Conservation (phyloP, 2,113 vertebrate genomes). For the Bettongia penicillata region DNA sequence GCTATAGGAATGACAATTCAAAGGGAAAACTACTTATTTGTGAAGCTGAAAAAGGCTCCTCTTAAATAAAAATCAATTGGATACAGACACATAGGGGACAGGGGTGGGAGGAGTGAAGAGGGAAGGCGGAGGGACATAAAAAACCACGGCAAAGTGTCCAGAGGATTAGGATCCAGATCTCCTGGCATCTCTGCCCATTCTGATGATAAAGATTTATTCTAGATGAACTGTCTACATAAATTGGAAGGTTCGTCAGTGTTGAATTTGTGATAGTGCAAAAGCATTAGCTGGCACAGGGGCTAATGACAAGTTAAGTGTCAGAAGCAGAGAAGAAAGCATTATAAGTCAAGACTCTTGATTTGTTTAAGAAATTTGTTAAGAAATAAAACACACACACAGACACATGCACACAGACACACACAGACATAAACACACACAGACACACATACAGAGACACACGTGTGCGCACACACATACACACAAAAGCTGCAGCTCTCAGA, state of each 20-base stretch:
- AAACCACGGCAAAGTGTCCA: conserved; percentile 21
- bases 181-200: conserved; percentile 66
- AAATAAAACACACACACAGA: background rate
- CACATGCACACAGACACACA: background rate
- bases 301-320: conserved; percentile 33
- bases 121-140: conserved; percentile 39
- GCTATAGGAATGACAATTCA: conserved; percentile 62
- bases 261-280: conserved; percentile 61
- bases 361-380: background rate
- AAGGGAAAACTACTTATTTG: conserved; percentile 66
- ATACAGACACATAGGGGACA: background rate
- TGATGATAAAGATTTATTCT: conserved; percentile 70
- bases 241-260: conserved; percentile 41
- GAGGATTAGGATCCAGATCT: conserved; percentile 63
- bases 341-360: conserved; percentile 15
- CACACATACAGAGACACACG: background rate
- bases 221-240: conserved; percentile 53
- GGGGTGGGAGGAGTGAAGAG: background rate
- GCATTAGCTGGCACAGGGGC: conserved; percentile 21
- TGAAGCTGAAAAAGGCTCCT: conserved; percentile 61
- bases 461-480: background rate
- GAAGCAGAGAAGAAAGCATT: background rate
- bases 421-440: background rate
- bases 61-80: conserved; percentile 73
- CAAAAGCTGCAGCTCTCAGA: conserved; percentile 22